These are phyloP conservation scores for Hepsetus odoe DNA, from an alignment of 2,113 vertebrate genomes.

Conservation along the genomic window DNA sequence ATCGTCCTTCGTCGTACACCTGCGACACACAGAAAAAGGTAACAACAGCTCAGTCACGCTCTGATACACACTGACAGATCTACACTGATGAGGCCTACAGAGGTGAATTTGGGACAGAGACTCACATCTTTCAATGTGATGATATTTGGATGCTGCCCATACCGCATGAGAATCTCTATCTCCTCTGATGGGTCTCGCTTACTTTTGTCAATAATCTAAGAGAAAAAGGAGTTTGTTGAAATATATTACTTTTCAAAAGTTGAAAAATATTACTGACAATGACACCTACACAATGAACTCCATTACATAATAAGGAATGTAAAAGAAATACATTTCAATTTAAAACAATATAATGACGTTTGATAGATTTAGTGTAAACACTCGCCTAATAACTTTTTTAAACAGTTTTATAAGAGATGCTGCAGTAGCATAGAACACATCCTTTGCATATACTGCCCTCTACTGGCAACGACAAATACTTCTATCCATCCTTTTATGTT, in stretches of 20 bases:
- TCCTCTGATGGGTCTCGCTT: conserved; percentile 97
- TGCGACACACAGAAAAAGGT: conserved; percentile 59
- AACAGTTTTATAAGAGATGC: too few relatives aligned
- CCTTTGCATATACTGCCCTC: conserved; percentile 62
- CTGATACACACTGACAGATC: not conserved
- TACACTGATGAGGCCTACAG: not conserved
- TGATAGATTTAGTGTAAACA: too few relatives aligned
- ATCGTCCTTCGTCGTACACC: conserved; percentile 94
- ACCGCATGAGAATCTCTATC: conserved; percentile 96
- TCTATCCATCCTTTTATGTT: not conserved
- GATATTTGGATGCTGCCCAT: conserved; percentile 96
- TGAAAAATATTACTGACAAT: not conserved
- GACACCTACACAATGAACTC: not conserved
- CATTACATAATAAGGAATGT: too few relatives aligned
- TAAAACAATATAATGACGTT: too few relatives aligned
- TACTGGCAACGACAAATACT: conserved; percentile 55
- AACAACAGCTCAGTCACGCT: not conserved
- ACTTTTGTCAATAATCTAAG: conserved; percentile 87
- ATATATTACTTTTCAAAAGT: not conserved
- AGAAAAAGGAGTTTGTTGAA: not conserved
- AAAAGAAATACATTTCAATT: too few relatives aligned
- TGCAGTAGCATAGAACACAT: not conserved
- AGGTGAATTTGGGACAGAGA: conserved; percentile 30
- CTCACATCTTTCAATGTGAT: conserved; percentile 96
- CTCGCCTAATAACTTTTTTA: too few relatives aligned